These are phyloP conservation scores for Dioctria linearis DNA, from an alignment of 2,888 invertebrate genomes.

Conservation along the genomic window DNA sequence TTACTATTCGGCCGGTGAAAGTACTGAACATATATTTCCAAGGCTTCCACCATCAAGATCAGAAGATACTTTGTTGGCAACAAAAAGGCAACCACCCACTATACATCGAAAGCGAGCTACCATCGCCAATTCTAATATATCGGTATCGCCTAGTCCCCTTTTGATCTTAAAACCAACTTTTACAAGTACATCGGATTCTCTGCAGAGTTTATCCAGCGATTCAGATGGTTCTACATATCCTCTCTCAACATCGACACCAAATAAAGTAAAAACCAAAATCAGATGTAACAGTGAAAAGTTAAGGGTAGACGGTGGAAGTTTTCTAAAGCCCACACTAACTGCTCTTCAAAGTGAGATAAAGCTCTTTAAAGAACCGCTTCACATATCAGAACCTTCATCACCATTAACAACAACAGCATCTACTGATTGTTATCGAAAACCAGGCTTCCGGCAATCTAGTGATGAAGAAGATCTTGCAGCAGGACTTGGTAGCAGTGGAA, in stretches of 20 bases:
- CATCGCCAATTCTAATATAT: constrained; percentile 75
- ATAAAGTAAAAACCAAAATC: constrained; percentile 73
- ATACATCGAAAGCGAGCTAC: constrained; percentile 74
- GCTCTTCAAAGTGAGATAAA: constrained; percentile 73
- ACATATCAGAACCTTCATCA: constrained; percentile 62
- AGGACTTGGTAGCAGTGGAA: constrained; percentile 58
- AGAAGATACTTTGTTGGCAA: constrained; percentile 80
- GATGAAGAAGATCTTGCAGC: constrained; percentile 60
- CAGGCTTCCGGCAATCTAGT: constrained; percentile 55
- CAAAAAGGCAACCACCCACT: constrained; percentile 69
- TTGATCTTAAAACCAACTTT: constrained; percentile 76
- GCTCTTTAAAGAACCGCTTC: constrained; percentile 62
- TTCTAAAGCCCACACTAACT: constrained; percentile 73
- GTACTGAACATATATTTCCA: constrained; percentile 64
- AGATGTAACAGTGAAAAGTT: constrained; percentile 63
- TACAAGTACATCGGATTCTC: constrained; percentile 78
- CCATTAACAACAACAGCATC: constrained; percentile 31
- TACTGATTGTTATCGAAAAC: constrained; percentile 55
- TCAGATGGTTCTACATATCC: constrained; percentile 75
- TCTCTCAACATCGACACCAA: constrained; percentile 71
- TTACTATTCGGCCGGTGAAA: constrained; percentile 69
- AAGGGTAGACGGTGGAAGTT: constrained; percentile 68
- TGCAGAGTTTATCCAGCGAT: constrained; percentile 79
- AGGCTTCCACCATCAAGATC: constrained; percentile 84
- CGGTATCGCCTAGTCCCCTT: constrained; percentile 81